Conservation (phyloP, 2,797 vertebrate species). For the Phalanger gymnotis region DNA sequence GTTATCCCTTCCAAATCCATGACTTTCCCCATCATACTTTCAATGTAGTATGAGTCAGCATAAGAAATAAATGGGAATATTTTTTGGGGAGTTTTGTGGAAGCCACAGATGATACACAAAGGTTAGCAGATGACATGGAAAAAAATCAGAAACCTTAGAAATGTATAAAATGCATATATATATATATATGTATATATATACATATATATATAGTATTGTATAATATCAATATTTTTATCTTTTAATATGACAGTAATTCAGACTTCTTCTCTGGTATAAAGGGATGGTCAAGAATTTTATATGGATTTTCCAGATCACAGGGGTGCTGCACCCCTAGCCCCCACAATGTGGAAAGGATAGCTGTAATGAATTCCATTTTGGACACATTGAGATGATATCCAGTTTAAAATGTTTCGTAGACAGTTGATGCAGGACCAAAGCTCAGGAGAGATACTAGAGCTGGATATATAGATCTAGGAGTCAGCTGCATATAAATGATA, state of each 20-base stretch:
- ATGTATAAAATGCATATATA: neutral
- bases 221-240: neutral
- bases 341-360: neutral
- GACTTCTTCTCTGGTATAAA: neutral
- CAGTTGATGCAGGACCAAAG: neutral
- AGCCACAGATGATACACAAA: neutral
- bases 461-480: neutral
- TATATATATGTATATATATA: no score
- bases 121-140: neutral
- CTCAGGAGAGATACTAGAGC: neutral
- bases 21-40: neutral
- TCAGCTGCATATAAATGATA: neutral
- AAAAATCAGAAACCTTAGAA: neutral
- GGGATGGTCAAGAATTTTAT: neutral
- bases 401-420: neutral
- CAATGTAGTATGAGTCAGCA: neutral
- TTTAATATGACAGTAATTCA: neutral
- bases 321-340: no score
- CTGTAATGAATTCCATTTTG: neutral
- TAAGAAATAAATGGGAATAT: neutral
- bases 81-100: neutral
- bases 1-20: neutral
- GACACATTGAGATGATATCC: neutral
- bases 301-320: neutral
- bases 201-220: neutral